phyloP scores from a whole-genome alignment of 2,888 invertebrate genomes.

The Netelia virgata region DNA sequence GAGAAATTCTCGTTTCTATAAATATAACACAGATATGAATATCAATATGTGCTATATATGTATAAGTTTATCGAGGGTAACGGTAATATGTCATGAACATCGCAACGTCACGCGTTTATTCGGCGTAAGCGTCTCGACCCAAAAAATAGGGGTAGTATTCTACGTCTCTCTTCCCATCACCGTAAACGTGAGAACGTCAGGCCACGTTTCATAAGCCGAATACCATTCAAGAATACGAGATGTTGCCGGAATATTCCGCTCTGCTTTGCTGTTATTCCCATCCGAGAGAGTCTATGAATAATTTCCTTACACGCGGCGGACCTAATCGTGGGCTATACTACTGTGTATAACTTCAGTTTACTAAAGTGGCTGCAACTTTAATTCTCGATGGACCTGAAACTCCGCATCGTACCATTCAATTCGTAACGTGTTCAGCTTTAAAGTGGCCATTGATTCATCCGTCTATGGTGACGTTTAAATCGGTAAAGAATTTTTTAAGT shows the following conservation, averaged over 20 bases:
- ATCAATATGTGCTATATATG: neutral
- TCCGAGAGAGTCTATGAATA: constrained; percentile 4
- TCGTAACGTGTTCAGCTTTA: no score
- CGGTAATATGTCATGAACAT: neutral
- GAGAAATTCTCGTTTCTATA: no score
- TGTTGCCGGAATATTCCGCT: neutral
- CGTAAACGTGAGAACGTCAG: neutral
- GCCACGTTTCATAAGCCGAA: neutral
- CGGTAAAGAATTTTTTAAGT: neutral
- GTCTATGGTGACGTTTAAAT: no score
- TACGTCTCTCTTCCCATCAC: neutral
- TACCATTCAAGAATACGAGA: neutral
- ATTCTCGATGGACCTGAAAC: no score
- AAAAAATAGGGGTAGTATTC: neutral
- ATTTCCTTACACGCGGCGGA: neutral
- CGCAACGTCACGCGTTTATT: neutral
- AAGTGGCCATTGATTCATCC: no score
- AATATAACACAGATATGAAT: no score
- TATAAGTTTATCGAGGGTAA: neutral
- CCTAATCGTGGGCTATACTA: neutral
- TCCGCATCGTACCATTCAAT: no score
- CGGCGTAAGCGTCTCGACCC: neutral
- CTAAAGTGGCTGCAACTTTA: no score
- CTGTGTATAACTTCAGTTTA: neutral
- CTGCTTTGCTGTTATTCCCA: neutral